Evolutionary conservation across 2,888 invertebrate genomes (phyloP).

Genomic region (Rhopalosiphum nymphaeae): DNA sequence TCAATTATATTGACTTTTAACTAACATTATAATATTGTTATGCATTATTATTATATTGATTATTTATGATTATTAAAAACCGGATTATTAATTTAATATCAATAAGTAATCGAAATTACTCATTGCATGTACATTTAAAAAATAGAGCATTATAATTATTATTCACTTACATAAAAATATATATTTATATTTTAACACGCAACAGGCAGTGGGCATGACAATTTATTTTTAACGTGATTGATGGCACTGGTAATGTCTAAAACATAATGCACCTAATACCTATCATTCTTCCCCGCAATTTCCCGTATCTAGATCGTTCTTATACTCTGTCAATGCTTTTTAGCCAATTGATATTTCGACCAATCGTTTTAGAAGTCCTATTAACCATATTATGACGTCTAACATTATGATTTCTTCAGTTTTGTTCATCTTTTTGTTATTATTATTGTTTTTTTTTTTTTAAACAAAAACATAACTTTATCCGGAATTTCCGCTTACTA

Average conservation of each 20-base stretch:
- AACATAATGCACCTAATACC: background rate
- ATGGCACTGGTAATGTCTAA: background rate
- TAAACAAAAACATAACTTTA: background rate
- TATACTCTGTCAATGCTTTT: background rate
- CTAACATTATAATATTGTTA: too few species aligned
- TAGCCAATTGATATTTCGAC: background rate
- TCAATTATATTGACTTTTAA: too few species aligned
- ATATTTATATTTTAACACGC: background rate
- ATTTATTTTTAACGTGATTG: background rate
- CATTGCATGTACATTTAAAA: too few species aligned
- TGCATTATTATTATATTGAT: too few species aligned
- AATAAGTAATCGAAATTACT: too few species aligned
- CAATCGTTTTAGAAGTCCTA: background rate
- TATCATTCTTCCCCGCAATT: background rate
- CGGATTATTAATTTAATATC: too few species aligned
- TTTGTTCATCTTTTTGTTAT: background rate
- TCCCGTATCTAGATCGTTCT: too few species aligned
- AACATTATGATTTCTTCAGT: background rate
- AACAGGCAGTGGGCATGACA: background rate
- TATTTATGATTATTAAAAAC: too few species aligned
- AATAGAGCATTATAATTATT: background rate
- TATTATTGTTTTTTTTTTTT: background rate
- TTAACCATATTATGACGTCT: background rate
- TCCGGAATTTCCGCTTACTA: background rate
- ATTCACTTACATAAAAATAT: background rate